These are phyloP conservation scores for Lophotriccus pileatus DNA, from an alignment of 2,797 vertebrate genomes.

Conservation along the genomic window DNA sequence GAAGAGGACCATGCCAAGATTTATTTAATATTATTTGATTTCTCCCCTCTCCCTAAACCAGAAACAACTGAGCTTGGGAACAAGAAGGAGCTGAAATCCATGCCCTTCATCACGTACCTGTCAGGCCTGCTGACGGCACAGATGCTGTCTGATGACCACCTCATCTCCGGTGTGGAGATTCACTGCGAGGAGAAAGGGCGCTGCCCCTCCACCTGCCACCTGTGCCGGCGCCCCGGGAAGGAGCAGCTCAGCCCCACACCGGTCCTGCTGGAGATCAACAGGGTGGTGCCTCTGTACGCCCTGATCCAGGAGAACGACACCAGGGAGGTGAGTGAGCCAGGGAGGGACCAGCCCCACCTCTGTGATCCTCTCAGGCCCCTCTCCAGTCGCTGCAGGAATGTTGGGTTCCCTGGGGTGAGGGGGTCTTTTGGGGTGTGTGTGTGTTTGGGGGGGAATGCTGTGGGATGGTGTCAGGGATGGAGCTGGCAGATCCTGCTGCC, in stretches of 20 bases:
- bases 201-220: constrained; percentile 91
- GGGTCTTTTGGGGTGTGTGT: accelerated
- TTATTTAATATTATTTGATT: neutral
- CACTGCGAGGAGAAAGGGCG: constrained; percentile 93
- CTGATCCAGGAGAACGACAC: constrained; percentile 95
- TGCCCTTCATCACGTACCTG: constrained; percentile 97
- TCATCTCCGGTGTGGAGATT: constrained; percentile 92
- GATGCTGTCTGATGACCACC: constrained; percentile 90
- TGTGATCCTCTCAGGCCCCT: no score
- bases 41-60: constrained; percentile 59
- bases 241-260: constrained; percentile 89
- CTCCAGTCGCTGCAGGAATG: neutral
- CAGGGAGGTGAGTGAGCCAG: constrained; percentile 86
- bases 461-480: neutral
- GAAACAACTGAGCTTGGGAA: constrained; percentile 90
- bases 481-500: neutral
- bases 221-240: constrained; percentile 87
- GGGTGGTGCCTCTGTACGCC: constrained; percentile 89
- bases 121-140: constrained; percentile 91
- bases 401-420: accelerated
- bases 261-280: constrained; percentile 91
- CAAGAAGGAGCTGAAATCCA: constrained; percentile 91
- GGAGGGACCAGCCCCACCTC: neutral
- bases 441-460: accelerated
- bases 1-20: neutral